A percentile compares a stretch with the other conserved stretches of the same genome.
phyloP scores from a whole-genome alignment of 2,888 invertebrate genomes.

The Coenonympha arcania region DNA sequence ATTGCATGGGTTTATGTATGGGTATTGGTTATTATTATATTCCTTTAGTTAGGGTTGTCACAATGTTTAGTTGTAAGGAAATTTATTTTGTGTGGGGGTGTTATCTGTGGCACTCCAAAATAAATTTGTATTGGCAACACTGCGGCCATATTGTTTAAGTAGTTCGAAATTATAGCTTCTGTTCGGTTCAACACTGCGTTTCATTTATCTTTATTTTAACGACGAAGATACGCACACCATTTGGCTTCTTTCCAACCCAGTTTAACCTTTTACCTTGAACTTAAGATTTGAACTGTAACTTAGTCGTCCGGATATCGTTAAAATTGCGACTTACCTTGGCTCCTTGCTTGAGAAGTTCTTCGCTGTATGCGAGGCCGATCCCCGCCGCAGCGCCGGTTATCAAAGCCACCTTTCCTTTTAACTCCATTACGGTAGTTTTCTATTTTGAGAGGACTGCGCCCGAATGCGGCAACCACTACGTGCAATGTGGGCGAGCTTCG shows the following conservation, averaged over 20 bases:
- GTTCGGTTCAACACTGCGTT: no score
- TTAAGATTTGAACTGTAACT: conserved; percentile 36
- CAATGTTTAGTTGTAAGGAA: no score
- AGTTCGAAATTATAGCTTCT: no score
- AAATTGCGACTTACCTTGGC: conserved; percentile 76
- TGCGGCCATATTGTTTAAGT: no score
- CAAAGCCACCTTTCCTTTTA: conserved; percentile 82
- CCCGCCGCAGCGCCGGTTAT: conserved; percentile 83
- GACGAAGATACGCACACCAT: conserved; percentile 18
- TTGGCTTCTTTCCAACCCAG: conserved; percentile 38
- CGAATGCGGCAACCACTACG: conserved; percentile 41
- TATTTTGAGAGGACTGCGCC: conserved; percentile 44
- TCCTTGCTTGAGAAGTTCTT: conserved; percentile 81
- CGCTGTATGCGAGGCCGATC: conserved; percentile 81
- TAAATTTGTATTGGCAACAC: no score
- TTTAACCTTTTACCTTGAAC: conserved; percentile 60
- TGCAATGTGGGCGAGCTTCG: conserved; percentile 51
- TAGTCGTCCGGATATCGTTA: conserved; percentile 8
- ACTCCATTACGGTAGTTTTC: conserved; percentile 72
- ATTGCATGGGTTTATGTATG: no score
- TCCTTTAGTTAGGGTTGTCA: no score
- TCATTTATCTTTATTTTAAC: no score
- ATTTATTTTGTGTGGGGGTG: no score
- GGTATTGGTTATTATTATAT: no score
- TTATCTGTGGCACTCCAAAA: no score